A percentile compares a stretch with the other conserved stretches of the same genome.
Conservation (phyloP, 2,113 vertebrate species). For the Octodon degus region DNA sequence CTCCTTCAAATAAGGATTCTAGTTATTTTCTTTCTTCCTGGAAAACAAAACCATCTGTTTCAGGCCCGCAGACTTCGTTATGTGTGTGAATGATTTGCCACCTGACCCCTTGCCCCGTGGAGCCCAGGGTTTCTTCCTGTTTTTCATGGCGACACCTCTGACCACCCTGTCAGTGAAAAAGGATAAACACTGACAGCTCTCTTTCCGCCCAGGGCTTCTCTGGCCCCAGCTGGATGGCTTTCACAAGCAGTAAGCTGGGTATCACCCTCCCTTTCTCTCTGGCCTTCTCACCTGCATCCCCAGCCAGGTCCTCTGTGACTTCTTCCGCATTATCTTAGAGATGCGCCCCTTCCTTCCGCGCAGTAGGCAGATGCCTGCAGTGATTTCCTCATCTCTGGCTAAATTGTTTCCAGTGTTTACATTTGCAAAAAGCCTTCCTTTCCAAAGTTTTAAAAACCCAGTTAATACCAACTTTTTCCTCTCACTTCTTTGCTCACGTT, state of each 20-base stretch:
- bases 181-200: neutral
- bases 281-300: neutral
- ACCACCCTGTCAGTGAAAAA: neutral
- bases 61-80: neutral
- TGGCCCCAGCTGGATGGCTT: neutral
- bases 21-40: conserved; percentile 47
- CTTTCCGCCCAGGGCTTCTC: conserved; percentile 16
- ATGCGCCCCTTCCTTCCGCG: neutral
- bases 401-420: neutral
- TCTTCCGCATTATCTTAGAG: conserved; percentile 11
- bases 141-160: conserved; percentile 36
- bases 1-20: neutral
- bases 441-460: neutral
- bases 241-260: neutral
- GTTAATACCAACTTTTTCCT: neutral
- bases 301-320: neutral
- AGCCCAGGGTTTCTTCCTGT: conserved; percentile 62
- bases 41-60: conserved; percentile 10
- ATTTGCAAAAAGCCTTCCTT: neutral
- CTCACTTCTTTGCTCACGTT: neutral
- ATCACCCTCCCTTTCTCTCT: neutral
- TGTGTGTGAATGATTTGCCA: conserved; percentile 31
- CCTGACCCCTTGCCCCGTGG: neutral
- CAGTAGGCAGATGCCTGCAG: neutral
- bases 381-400: neutral